These are phyloP conservation scores for Acronicta psi DNA, from an alignment of 2,888 invertebrate genomes.

Conservation along the genomic window DNA sequence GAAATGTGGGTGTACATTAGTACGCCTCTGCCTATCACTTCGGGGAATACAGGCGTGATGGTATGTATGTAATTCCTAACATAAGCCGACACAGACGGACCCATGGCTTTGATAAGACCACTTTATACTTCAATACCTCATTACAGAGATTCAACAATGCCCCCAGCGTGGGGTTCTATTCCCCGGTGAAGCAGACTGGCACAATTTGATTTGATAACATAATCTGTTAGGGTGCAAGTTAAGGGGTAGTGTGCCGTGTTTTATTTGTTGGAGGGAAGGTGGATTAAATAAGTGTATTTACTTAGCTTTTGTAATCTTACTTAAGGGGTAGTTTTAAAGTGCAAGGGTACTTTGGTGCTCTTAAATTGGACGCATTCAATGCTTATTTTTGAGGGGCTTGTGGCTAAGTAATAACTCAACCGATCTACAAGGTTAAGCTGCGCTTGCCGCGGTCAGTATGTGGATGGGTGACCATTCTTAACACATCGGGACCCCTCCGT, in stretches of 20 bases:
- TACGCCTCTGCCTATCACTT: too few species aligned
- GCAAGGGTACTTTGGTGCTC: constrained; percentile 11
- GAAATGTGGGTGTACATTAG: too few species aligned
- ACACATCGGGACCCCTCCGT: too few species aligned
- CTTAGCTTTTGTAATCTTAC: constrained; percentile 49
- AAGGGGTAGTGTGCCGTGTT: constrained; percentile 30
- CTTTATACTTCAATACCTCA: constrained; percentile 52
- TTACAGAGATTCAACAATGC: constrained; percentile 33
- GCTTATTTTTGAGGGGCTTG: too few species aligned
- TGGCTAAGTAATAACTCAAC: too few species aligned
- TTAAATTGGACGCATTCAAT: constrained; percentile 10
- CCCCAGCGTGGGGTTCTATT: constrained; percentile 49
- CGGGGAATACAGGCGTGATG: too few species aligned
- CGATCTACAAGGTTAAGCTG: too few species aligned
- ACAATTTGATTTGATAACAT: constrained; percentile 68
- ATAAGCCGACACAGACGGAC: constrained; percentile 23
- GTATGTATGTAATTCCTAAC: constrained; percentile 11
- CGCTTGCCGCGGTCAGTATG: too few species aligned
- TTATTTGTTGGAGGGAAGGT: constrained; percentile 30
- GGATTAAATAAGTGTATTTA: constrained; percentile 48
- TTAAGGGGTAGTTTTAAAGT: constrained; percentile 33
- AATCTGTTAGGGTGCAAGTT: constrained; percentile 55
- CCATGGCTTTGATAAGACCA: constrained; percentile 38
- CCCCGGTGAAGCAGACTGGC: constrained; percentile 65
- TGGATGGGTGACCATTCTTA: too few species aligned